Conservation (phyloP, 2,797 vertebrate genomes). For the Epinephelus awoara region DNA sequence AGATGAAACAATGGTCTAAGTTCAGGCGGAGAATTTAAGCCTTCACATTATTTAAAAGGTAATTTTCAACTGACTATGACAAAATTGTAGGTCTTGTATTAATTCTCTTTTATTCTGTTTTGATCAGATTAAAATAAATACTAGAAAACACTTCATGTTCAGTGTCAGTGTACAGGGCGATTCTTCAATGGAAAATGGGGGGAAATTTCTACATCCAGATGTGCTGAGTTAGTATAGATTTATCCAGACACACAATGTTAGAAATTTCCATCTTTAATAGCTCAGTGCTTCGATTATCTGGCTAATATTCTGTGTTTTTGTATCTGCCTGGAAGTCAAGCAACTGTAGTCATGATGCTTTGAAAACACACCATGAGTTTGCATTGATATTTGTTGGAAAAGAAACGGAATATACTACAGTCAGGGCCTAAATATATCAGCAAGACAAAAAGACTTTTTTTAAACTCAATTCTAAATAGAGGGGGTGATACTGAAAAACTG, state of each 20-base stretch:
- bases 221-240: background rate
- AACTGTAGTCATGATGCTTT: background rate
- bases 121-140: no score
- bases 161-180: background rate
- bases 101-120: no score
- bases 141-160: background rate
- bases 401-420: background rate
- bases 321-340: background rate
- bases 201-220: constrained; percentile 16
- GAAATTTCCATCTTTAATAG: background rate
- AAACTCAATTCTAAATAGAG: background rate
- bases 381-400: background rate
- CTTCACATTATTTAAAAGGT: no score
- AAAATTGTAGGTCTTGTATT: no score
- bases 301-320: background rate
- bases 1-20: background rate
- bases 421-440: background rate
- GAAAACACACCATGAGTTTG: background rate
- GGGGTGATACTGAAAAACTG: background rate
- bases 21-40: no score
- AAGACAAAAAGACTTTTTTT: background rate
- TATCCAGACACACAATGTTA: background rate
- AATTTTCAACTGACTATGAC: no score
- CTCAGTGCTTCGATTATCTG: background rate
- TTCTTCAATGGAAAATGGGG: background rate